Conservation (phyloP, 2,113 vertebrate genomes). For the Heloderma charlesbogerti region DNA sequence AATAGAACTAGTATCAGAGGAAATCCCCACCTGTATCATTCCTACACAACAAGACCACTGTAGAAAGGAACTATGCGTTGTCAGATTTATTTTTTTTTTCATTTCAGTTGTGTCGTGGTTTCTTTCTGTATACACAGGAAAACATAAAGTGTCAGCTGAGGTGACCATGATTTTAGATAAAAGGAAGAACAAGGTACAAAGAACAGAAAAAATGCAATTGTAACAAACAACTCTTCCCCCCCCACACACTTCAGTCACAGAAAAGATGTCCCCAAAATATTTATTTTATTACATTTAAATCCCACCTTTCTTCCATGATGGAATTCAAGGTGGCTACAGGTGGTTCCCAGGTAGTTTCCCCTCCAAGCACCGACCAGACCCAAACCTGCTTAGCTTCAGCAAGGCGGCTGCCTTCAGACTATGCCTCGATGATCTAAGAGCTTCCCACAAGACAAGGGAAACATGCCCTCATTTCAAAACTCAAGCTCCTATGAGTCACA, state of each 20-base stretch:
- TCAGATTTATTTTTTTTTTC: neutral
- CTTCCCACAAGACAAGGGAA: neutral
- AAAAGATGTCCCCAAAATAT: neutral
- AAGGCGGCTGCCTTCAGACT: too few species aligned
- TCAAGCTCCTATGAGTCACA: neutral
- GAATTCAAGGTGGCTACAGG: too few species aligned
- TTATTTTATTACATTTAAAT: too few species aligned
- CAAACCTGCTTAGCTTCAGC: too few species aligned
- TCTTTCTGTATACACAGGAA: neutral
- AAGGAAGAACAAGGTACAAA: neutral
- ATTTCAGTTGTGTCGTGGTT: neutral
- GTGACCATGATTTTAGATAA: constrained; percentile 4
- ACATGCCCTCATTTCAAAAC: neutral
- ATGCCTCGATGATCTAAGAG: neutral
- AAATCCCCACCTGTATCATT: too few species aligned
- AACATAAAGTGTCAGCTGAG: neutral
- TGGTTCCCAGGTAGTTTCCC: too few species aligned
- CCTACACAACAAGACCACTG: neutral
- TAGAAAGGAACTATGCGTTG: neutral
- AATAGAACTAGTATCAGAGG: neutral
- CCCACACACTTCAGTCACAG: neutral
- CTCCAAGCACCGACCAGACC: too few species aligned
- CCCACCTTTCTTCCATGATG: too few species aligned
- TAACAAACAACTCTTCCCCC: neutral
- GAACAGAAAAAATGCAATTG: neutral